Conservation (phyloP, 92 coral and sea anemone genomes). For the Phenganax subtilis region DNA sequence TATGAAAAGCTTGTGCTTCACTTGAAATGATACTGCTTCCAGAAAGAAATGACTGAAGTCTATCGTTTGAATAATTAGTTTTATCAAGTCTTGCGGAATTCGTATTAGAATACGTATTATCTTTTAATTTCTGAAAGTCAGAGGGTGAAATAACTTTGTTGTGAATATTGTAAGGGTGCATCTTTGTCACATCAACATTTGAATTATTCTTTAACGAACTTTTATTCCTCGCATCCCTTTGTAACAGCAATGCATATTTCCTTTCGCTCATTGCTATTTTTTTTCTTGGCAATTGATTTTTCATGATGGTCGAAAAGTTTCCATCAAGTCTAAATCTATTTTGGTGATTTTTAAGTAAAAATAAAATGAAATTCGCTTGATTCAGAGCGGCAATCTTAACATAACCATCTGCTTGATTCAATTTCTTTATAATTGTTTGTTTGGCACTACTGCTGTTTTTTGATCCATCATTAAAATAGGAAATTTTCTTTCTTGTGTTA, state of each 20-base stretch:
- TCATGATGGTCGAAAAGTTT: neutral
- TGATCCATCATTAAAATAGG: neutral
- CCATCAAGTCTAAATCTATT: neutral
- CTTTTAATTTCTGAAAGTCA: neutral
- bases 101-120: no score
- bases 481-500: conserved; percentile 24
- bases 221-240: neutral
- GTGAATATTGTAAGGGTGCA: no score
- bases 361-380: neutral
- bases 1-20: neutral
- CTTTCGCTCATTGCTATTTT: neutral
- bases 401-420: neutral
- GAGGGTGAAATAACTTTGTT: neutral
- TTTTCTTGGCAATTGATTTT: neutral
- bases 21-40: no score
- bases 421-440: neutral
- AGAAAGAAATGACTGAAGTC: neutral
- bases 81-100: no score
- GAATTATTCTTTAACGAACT: neutral
- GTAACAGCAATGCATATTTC: neutral
- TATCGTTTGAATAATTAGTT: no score
- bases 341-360: neutral
- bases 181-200: neutral
- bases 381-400: neutral
- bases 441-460: neutral